A percentile compares a stretch with the other conserved stretches of the same genome.
Conservation (phyloP, 2,113 vertebrate genomes). For the Chascanopsetta lugubris region DNA sequence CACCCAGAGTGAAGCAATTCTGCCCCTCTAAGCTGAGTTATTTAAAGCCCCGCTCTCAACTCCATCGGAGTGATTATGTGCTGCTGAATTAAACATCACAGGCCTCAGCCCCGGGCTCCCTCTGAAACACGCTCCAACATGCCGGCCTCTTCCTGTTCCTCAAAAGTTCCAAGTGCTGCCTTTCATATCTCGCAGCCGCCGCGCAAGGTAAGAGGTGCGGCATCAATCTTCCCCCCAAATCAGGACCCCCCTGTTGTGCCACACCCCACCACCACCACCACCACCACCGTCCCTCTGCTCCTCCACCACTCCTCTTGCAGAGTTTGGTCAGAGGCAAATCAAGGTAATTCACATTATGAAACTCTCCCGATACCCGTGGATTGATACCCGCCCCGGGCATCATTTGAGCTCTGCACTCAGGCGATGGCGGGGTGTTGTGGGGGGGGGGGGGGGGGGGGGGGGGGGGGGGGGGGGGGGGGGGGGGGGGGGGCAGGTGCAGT, state of each 20-base stretch:
- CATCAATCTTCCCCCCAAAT: conserved; percentile 58
- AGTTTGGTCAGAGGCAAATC: conserved; percentile 38
- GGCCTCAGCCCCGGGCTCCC: conserved; percentile 80
- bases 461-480: too few relatives aligned
- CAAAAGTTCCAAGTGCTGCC: conserved; percentile 76
- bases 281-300: too few relatives aligned
- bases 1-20: conserved; percentile 75
- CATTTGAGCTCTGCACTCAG: conserved; percentile 42
- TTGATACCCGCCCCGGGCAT: conserved; percentile 44
- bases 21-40: conserved; percentile 83
- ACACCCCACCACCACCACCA: too few relatives aligned
- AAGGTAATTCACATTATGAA: conserved; percentile 46
- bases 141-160: conserved; percentile 80
- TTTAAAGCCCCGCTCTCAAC: conserved; percentile 83
- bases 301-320: conserved; percentile 34
- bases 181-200: conserved; percentile 67
- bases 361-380: conserved; percentile 34
- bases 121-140: conserved; percentile 77
- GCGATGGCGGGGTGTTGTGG: conserved; percentile 27
- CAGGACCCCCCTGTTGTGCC: conserved; percentile 48
- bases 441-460: conserved; percentile 32
- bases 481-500: conserved; percentile 31
- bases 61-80: conserved; percentile 84
- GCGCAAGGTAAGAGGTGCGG: conserved; percentile 62
- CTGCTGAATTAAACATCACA: conserved; percentile 87